Evolutionary conservation across 2,797 vertebrate species (phyloP).

Genomic region (Anguilla pacifica): DNA sequence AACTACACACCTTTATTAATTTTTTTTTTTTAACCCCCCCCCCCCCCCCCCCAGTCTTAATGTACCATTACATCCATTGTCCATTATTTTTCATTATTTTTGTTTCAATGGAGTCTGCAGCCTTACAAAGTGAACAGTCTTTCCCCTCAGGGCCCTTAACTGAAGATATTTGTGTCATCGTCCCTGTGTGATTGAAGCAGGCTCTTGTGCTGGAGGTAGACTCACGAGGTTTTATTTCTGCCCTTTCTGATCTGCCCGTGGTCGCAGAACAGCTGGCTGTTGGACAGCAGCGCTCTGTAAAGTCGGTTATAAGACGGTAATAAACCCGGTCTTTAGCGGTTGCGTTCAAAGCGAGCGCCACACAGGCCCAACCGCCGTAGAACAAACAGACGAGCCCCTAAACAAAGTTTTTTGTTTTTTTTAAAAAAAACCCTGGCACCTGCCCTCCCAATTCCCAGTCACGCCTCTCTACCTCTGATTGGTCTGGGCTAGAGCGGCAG

Average conservation of each 20-base stretch:
- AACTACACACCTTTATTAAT: slow-evolving; percentile 40
- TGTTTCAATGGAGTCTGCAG: slow-evolving; percentile 58
- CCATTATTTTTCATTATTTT: slow-evolving; percentile 63
- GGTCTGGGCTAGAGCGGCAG: slow-evolving; percentile 62
- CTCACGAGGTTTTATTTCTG: not conserved
- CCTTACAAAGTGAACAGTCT: slow-evolving; percentile 81
- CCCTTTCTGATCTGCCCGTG: not conserved
- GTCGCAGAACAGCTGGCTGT: not conserved
- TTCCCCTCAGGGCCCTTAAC: slow-evolving; percentile 34
- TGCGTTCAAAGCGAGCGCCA: slow-evolving; percentile 34
- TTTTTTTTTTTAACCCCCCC: slow-evolving; percentile 44
- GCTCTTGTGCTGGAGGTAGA: not conserved
- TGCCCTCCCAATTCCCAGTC: slow-evolving; percentile 45
- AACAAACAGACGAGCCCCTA: slow-evolving; percentile 24
- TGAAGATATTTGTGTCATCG: not conserved
- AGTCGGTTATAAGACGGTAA: not conserved
- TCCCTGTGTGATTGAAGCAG: slow-evolving; percentile 2
- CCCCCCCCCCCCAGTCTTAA: slow-evolving; percentile 49
- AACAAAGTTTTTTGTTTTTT: not conserved
- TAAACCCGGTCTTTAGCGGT: not conserved
- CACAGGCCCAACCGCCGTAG: slow-evolving; percentile 46
- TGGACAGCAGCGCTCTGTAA: not conserved
- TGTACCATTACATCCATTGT: slow-evolving; percentile 52
- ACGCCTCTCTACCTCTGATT: slow-evolving; percentile 53
- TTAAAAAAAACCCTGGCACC: slow-evolving; percentile 9